Evolutionary conservation across 2,113 vertebrate genomes (phyloP).

Genomic region (Oryzias curvinotus): DNA sequence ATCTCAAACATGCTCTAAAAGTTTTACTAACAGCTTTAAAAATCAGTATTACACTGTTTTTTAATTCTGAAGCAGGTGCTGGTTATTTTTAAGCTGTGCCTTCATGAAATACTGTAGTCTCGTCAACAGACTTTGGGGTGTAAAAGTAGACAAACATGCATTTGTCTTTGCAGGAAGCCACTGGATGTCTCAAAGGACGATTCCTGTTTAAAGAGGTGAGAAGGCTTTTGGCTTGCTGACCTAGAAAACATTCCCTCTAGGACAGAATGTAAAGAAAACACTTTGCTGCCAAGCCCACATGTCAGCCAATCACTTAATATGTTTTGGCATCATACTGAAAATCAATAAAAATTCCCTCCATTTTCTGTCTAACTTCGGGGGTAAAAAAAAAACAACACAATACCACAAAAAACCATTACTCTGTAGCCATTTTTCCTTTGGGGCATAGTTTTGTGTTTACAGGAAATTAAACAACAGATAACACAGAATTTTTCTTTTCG

Average conservation of each 20-base stretch:
- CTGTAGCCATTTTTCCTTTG: background rate
- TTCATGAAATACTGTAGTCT: no score
- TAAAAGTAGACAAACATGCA: background rate
- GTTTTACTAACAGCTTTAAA: background rate
- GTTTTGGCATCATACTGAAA: slow-evolving; percentile 33
- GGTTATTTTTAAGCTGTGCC: no score
- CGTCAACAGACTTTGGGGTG: background rate
- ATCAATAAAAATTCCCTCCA: slow-evolving; percentile 40
- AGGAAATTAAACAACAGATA: slow-evolving; percentile 14
- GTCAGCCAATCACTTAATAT: slow-evolving; percentile 45
- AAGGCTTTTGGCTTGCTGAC: slow-evolving; percentile 46
- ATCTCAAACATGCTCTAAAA: slow-evolving; percentile 8
- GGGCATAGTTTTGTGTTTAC: background rate
- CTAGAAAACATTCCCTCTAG: slow-evolving; percentile 32
- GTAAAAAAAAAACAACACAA: slow-evolving; percentile 12
- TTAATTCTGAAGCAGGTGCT: no score
- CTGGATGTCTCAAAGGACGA: slow-evolving; percentile 35
- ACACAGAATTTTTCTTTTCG: background rate
- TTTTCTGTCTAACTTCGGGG: slow-evolving; percentile 1
- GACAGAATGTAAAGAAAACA: slow-evolving; percentile 44
- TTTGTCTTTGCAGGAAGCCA: slow-evolving; percentile 25
- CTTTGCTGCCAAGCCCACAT: slow-evolving; percentile 45
- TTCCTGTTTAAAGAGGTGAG: slow-evolving; percentile 45
- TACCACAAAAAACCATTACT: slow-evolving; percentile 32
- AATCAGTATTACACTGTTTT: no score